Conservation (phyloP, 2,113 vertebrate genomes). For the Elephantulus edwardii region DNA sequence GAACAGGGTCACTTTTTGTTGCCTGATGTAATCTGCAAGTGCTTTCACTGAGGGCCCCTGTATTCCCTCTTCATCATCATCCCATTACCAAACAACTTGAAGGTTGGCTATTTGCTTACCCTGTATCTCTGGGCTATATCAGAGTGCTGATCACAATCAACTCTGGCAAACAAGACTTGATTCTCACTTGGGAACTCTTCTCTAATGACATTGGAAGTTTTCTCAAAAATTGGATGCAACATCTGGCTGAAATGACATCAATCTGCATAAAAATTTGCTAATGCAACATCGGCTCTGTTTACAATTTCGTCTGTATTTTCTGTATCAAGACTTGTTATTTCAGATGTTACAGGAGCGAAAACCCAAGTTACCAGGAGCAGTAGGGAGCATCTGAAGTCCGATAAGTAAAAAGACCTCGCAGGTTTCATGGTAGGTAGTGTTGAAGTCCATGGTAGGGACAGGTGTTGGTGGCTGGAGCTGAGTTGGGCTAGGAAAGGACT, state of each 20-base stretch:
- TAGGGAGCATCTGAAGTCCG: conserved; percentile 82
- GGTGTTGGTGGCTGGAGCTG: conserved; percentile 44
- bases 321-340: no score
- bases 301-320: no score
- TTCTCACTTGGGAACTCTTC: conserved; percentile 94
- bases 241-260: conserved; percentile 99
- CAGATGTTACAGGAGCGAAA: no score
- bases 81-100: conserved; percentile 98
- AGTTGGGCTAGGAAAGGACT: conserved; percentile 55
- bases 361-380: conserved; percentile 85
- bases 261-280: no score
- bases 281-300: no score
- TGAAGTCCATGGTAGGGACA: conserved; percentile 42
- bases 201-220: conserved; percentile 95
- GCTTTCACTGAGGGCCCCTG: conserved; percentile 98
- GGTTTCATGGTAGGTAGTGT: conserved; percentile 84
- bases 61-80: conserved; percentile 99
- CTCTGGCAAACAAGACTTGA: conserved; percentile 97
- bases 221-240: conserved; percentile 99
- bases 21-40: conserved; percentile 98
- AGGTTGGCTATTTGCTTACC: conserved; percentile 98
- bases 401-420: conserved; percentile 80
- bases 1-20: conserved; percentile 96
- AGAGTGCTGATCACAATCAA: conserved; percentile 98
- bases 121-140: conserved; percentile 98